Base-by-base conservation (phyloP, 1,140 invertebrate species). In the Mercenaria mercenaria region DNA sequence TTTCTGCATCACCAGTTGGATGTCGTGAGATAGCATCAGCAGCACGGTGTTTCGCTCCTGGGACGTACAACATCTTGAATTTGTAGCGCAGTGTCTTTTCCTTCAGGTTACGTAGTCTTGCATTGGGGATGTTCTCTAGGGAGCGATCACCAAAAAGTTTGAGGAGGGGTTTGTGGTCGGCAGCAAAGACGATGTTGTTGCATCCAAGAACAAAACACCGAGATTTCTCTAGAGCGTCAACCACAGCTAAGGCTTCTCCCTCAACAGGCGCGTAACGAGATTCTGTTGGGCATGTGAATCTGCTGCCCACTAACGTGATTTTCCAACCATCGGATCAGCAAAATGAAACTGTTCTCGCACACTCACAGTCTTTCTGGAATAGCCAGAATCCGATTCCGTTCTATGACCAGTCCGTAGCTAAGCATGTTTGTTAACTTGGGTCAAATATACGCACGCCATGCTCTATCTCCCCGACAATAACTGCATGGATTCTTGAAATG, bases 131-230 rank as follows among this genome's bases (percentile, higher is more conserved):
- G n/a, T n/a, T n/a, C n/a, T n/a, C n/a, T n/a, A n/a, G n/a, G n/a
- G 83, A 90, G 18, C 89, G 37, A 67, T 93, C 89, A 32, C 87
- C 64, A 56, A 92, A 72, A 0, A 91, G 56, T 50, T 90, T 82
- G 13, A 92, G 76, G 10, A 93, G 88, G 18, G 93, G 91, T 90
- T 93, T 93, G 56, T 92, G 90, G 47, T 81, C 89, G 34, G 88
- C 90, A 18, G 90, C 91, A 11, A 93, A 32, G 29, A 91, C 90
- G 8, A 94, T 90, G 29, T 92, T 26, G 8, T 81, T 26, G 34
- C 90, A 93, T 13, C 91, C 91, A n/a, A 93, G 80, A 0, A 91
- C 88, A 81, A 92, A 92, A 26, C 87, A 84, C 18, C 79, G n/a
- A n/a, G 88, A 56, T 47, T 87, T 91, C 41, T 92, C 87, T 6